Conservation (phyloP, 30 jellyfish, hydroid and myxozoan genomes). For the Aurelia aurita complex sp. Pacific region DNA sequence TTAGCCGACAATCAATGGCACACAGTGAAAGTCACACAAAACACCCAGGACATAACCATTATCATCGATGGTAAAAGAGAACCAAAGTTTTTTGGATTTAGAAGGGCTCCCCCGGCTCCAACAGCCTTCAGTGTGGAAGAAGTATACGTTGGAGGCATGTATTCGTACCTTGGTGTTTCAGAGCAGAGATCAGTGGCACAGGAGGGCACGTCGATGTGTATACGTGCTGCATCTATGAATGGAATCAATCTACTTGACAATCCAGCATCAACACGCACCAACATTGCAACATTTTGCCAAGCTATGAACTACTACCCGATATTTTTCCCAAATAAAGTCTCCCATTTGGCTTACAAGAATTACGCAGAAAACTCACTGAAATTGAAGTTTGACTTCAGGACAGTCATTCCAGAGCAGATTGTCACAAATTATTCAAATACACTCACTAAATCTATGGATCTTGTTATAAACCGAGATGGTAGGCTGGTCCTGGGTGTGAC, state of each 20-base stretch:
- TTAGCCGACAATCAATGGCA: conserved; percentile 95
- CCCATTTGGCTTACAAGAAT: conserved; percentile 74
- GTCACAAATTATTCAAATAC: conserved; percentile 82
- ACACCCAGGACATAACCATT: conserved; percentile 65
- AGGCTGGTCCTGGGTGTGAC: conserved; percentile 70
- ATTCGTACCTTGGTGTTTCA: conserved; percentile 53
- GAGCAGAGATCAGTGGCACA: conserved; percentile 61
- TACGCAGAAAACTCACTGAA: conserved; percentile 51
- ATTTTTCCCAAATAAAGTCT: conserved; percentile 87
- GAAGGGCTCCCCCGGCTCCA: conserved; percentile 86
- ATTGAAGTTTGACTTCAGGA: conserved; percentile 83
- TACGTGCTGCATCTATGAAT: conserved; percentile 61
- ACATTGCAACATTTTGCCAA: conserved; percentile 54
- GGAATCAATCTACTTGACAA: conserved; percentile 45
- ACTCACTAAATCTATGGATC: conserved; percentile 59
- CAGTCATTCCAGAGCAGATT: conserved; percentile 81
- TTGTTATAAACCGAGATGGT: conserved; percentile 84
- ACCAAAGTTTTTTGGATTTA: conserved; percentile 57
- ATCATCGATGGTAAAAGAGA: conserved; percentile 68
- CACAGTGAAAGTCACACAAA: conserved; percentile 72
- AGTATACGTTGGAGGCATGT: conserved; percentile 74
- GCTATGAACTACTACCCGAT: conserved; percentile 80
- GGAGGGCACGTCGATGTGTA: conserved; percentile 65
- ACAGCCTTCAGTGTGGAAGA: conserved; percentile 66
- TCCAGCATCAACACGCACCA: not conserved